A percentile compares a stretch with the other conserved stretches of the same genome.
These are phyloP conservation scores for Eretmocerus hayati DNA, from an alignment of 2,888 invertebrate genomes.

Conservation along the genomic window DNA sequence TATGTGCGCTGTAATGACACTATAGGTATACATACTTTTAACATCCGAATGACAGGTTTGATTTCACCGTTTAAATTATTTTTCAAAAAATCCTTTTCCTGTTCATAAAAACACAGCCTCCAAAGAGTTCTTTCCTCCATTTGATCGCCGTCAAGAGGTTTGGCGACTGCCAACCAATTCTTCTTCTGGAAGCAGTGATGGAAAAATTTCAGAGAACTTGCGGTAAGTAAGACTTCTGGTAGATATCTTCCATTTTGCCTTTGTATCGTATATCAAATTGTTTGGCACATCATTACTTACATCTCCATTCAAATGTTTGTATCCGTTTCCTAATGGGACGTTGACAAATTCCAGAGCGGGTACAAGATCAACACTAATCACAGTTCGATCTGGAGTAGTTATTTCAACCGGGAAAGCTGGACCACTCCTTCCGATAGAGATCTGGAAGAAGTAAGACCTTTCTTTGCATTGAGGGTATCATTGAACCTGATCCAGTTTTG, in stretches of 20 bases:
- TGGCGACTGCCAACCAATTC: slow-evolving; percentile 51
- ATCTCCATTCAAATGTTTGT: neutral
- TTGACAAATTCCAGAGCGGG: slow-evolving; percentile 12
- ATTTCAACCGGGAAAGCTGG: slow-evolving; percentile 16
- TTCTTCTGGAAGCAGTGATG: slow-evolving; percentile 4
- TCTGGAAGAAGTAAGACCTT: no score
- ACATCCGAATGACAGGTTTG: slow-evolving; percentile 29
- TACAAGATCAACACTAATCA: slow-evolving; percentile 14
- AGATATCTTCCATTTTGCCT: no score
- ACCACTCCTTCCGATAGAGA: slow-evolving; percentile 9
- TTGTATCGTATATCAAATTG: no score
- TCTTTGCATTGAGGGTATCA: no score
- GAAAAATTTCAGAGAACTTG: no score
- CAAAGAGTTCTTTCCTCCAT: slow-evolving; percentile 43
- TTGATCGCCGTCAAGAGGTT: slow-evolving; percentile 31
- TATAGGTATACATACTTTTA: slow-evolving; percentile 28
- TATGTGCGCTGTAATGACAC: no score
- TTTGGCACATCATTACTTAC: no score
- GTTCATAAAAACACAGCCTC: slow-evolving; percentile 54
- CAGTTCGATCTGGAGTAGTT: neutral
- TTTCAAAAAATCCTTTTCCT: slow-evolving; percentile 47
- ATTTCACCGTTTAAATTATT: slow-evolving; percentile 31
- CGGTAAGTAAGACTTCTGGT: no score
- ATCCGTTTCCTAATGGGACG: neutral
- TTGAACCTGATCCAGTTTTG: no score